Evolutionary conservation across 2,797 vertebrate species (phyloP).

Genomic region (Sternarchorhynchus goeldii): DNA sequence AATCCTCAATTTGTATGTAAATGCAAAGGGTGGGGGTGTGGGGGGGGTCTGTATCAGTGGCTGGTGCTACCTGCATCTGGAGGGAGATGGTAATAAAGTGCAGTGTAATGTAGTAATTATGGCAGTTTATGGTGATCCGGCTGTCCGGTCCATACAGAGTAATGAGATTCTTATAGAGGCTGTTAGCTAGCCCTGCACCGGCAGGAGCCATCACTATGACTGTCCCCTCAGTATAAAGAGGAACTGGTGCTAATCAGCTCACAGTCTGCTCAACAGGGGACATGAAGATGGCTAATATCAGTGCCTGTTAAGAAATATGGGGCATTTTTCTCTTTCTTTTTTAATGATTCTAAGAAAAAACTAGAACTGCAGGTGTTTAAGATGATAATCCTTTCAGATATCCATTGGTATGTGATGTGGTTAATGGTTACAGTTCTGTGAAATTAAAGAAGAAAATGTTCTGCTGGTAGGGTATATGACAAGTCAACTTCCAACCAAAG

Average conservation of each 20-base stretch:
- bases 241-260: conserved; percentile 42
- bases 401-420: conserved; percentile 22
- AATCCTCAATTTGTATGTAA: conserved; percentile 95
- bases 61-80: conserved; percentile 79
- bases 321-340: conserved; percentile 1
- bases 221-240: conserved; percentile 44
- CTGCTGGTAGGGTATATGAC: conserved; percentile 27
- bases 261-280: not conserved
- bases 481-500: conserved; percentile 30
- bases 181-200: conserved; percentile 44
- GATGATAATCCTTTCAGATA: conserved; percentile 15
- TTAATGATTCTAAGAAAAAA: not conserved
- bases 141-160: conserved; percentile 70
- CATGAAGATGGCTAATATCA: conserved; percentile 41
- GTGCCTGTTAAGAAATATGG: conserved; percentile 30
- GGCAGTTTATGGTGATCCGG: conserved; percentile 82
- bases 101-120: conserved; percentile 89
- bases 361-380: not conserved
- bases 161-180: conserved; percentile 71
- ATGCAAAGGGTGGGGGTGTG: conserved; percentile 70
- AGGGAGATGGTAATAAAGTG: conserved; percentile 84
- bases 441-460: conserved; percentile 38
- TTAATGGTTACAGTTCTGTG: conserved; percentile 21
- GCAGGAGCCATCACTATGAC: conserved; percentile 37
- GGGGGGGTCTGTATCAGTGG: conserved; percentile 76